Evolutionary conservation across 2,113 vertebrate genomes (phyloP).

Genomic region (Sigmodon hispidus): DNA sequence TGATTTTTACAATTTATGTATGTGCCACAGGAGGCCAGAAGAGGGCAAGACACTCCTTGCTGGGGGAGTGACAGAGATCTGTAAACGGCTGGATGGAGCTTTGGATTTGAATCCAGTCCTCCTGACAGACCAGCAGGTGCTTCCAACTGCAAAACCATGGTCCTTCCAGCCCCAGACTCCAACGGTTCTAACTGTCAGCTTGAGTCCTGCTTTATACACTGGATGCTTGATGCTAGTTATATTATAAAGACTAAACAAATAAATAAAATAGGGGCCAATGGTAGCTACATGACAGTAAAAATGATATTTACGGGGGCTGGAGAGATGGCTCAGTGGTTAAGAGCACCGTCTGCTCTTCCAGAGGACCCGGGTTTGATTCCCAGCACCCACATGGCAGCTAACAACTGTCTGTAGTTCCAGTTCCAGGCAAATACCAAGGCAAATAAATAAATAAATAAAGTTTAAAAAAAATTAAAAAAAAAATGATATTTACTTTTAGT

Average conservation of each 20-base stretch:
- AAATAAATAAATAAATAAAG: too few relatives aligned
- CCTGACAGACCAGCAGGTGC: too few relatives aligned
- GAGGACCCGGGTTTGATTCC: too few relatives aligned
- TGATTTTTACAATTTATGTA: not conserved
- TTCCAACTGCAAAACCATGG: not conserved
- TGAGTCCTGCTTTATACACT: not conserved
- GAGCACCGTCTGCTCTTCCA: too few relatives aligned
- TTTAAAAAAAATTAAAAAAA: too few relatives aligned
- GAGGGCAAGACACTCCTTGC: not conserved
- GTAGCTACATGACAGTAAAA: not conserved
- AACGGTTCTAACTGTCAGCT: not conserved
- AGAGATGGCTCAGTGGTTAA: too few relatives aligned
- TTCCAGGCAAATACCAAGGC: too few relatives aligned
- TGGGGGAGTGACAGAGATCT: too few relatives aligned
- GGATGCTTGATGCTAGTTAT: not conserved
- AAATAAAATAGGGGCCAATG: not conserved
- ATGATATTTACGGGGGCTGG: too few relatives aligned
- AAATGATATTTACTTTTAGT: slow-evolving; percentile 2
- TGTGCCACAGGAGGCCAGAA: not conserved
- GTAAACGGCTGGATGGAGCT: not conserved
- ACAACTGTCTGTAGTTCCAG: too few relatives aligned
- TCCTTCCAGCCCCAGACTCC: not conserved
- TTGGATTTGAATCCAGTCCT: not conserved
- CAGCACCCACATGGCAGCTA: too few relatives aligned
- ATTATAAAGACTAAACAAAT: slow-evolving; percentile 39